Evolutionary conservation across 2,797 vertebrate genomes (phyloP).

Genomic region (Xenentodon cancila): DNA sequence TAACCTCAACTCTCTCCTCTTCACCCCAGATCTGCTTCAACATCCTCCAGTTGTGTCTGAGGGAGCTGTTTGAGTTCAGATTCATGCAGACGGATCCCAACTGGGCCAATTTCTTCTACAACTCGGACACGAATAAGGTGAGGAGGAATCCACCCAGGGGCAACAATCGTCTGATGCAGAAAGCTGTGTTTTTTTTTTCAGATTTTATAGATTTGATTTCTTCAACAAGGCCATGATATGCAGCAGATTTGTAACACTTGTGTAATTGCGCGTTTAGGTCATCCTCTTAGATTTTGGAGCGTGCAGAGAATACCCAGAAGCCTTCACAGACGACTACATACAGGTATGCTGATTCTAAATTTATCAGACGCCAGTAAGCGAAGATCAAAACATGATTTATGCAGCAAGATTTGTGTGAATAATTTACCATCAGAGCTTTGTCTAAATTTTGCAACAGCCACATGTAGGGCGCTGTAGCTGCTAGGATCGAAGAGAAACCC

Average conservation of each 20-base stretch:
- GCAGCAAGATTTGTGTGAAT: slow-evolving; percentile 37
- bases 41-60: slow-evolving; percentile 88
- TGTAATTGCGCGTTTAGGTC: slow-evolving; percentile 70
- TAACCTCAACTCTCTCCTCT: slow-evolving; percentile 4
- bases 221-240: neutral
- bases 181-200: too few relatives aligned
- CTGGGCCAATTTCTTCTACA: slow-evolving; percentile 95
- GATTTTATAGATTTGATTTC: neutral
- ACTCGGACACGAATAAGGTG: slow-evolving; percentile 85
- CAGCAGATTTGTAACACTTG: neutral
- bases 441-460: slow-evolving; percentile 9
- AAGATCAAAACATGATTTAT: slow-evolving; percentile 28
- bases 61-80: slow-evolving; percentile 91
- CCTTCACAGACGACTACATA: slow-evolving; percentile 91
- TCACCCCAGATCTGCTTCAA: slow-evolving; percentile 84
- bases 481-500: neutral
- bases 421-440: slow-evolving; percentile 8
- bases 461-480: neutral
- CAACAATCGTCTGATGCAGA: neutral
- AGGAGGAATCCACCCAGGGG: neutral
- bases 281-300: slow-evolving; percentile 90
- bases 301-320: slow-evolving; percentile 83
- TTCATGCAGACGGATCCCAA: slow-evolving; percentile 97
- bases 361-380: neutral
- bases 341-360: slow-evolving; percentile 76